Conservation (phyloP, 2,113 vertebrate species). For the Silurus glanis region DNA sequence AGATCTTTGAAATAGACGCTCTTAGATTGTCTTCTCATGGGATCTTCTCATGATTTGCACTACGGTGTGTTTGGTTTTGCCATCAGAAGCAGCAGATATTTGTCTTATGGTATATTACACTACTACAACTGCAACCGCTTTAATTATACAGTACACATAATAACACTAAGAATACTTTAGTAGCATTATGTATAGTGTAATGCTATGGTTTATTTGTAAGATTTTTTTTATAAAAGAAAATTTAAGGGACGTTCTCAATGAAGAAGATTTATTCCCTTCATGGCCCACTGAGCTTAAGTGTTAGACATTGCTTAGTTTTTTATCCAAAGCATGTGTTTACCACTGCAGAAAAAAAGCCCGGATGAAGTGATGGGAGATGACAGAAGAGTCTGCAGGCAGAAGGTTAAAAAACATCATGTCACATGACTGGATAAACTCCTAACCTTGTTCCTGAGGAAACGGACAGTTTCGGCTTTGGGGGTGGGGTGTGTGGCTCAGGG, state of each 20-base stretch:
- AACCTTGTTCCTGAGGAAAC: conserved; percentile 71
- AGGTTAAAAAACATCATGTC: conserved; percentile 74
- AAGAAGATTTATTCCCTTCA: conserved; percentile 43
- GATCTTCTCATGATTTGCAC: neutral
- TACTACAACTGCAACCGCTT: neutral
- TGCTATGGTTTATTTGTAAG: neutral
- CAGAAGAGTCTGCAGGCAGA: conserved; percentile 75
- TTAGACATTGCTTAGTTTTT: conserved; percentile 53
- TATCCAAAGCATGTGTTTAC: conserved; percentile 64
- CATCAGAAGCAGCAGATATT: neutral
- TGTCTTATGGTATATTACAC: neutral
- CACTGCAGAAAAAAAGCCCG: conserved; percentile 53
- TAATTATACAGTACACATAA: neutral
- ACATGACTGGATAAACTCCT: conserved; percentile 69
- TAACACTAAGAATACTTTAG: neutral
- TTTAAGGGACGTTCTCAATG: conserved; percentile 3
- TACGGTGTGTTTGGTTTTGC: neutral
- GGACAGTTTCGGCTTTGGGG: conserved; percentile 56
- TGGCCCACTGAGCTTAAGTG: conserved; percentile 21
- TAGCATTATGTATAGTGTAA: neutral
- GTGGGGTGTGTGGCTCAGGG: conserved; percentile 21
- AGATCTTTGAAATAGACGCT: neutral
- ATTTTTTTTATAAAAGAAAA: neutral
- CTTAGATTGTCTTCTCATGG: neutral
- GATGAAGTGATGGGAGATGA: conserved; percentile 76